Evolutionary conservation across 1,140 invertebrate genomes (phyloP).

Genomic region (Plectrocnemia conspersa): DNA sequence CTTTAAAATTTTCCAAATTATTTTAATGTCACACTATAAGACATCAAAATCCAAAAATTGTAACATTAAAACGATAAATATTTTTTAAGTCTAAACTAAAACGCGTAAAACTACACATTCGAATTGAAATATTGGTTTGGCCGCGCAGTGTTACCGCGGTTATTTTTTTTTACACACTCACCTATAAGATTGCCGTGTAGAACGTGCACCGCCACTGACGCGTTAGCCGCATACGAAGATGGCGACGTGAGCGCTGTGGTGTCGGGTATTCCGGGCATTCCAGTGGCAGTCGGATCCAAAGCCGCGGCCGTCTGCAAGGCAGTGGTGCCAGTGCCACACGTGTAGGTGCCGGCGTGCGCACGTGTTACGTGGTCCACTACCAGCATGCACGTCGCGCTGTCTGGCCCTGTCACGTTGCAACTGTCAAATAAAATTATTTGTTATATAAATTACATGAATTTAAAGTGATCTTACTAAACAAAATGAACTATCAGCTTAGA

Average conservation of each 20-base stretch:
- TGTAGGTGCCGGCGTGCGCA: slow-evolving; percentile 32
- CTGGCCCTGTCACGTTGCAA: slow-evolving; percentile 37
- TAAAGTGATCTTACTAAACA: too few relatives aligned
- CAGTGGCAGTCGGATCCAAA: slow-evolving; percentile 39
- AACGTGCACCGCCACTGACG: slow-evolving; percentile 51
- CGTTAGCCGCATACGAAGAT: slow-evolving; percentile 44
- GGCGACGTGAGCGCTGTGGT: slow-evolving; percentile 51
- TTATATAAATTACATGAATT: too few relatives aligned
- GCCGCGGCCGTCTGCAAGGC: slow-evolving; percentile 27
- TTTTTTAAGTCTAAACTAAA: too few relatives aligned
- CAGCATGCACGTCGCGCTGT: slow-evolving; percentile 32
- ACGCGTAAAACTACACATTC: too few relatives aligned
- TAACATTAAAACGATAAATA: too few relatives aligned
- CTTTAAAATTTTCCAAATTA: too few relatives aligned
- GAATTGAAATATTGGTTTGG: too few relatives aligned
- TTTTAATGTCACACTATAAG: too few relatives aligned
- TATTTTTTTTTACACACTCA: too few relatives aligned
- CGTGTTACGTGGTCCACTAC: slow-evolving; percentile 30
- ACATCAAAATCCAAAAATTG: too few relatives aligned
- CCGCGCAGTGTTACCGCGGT: too few relatives aligned
- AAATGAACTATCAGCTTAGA: too few relatives aligned
- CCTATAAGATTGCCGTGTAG: slow-evolving; percentile 48
- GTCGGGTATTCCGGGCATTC: slow-evolving; percentile 44
- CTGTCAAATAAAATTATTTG: slow-evolving; percentile 35
- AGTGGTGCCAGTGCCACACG: slow-evolving; percentile 28